These are phyloP conservation scores for Calypte anna DNA, from an alignment of 2,113 vertebrate genomes.

Conservation along the genomic window DNA sequence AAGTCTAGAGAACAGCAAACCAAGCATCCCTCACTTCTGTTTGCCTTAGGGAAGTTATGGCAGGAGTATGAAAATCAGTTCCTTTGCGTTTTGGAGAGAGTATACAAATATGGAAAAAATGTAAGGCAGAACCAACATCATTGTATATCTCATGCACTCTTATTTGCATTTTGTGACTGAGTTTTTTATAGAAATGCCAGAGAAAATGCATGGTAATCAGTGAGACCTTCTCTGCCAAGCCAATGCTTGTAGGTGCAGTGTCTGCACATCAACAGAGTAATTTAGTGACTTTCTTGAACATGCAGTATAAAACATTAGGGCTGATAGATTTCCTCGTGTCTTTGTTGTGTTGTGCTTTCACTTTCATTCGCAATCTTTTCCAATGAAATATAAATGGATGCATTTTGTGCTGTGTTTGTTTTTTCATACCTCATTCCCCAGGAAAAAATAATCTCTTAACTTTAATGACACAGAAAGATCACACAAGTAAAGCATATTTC, in stretches of 20 bases:
- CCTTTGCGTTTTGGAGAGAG: neutral
- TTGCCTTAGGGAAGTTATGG: neutral
- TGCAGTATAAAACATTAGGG: neutral
- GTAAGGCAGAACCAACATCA: neutral
- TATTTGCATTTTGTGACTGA: neutral
- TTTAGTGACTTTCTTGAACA: neutral
- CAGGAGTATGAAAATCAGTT: neutral
- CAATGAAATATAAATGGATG: neutral
- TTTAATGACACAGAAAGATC: slow-evolving; percentile 8
- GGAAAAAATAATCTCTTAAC: neutral
- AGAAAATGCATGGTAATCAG: neutral
- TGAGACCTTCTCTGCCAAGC: neutral
- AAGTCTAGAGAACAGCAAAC: neutral
- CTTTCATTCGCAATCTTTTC: neutral
- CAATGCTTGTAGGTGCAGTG: neutral
- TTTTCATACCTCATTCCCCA: neutral
- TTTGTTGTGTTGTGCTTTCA: neutral
- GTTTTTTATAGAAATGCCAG: neutral
- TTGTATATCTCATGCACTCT: neutral
- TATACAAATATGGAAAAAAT: neutral
- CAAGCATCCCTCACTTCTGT: neutral
- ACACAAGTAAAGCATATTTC: neutral
- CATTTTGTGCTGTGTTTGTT: neutral
- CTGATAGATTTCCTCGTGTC: neutral
- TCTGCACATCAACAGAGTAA: neutral